Evolutionary conservation across 2,113 vertebrate species (phyloP).

Genomic region (Himantopus leucocephalus): DNA sequence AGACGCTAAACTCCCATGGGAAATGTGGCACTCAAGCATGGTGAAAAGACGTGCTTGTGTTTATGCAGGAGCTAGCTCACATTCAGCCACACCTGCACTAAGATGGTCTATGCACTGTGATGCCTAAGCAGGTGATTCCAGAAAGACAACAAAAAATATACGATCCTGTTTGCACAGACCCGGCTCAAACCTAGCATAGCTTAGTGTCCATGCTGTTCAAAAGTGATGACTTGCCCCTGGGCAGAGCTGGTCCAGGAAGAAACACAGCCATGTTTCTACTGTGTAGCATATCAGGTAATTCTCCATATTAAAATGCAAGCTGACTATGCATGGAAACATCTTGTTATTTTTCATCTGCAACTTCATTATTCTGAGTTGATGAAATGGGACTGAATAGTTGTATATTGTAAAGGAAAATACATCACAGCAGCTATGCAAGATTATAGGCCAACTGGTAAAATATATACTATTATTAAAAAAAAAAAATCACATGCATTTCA

Average conservation of each 20-base stretch:
- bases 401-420: background rate
- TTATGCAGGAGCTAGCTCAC: background rate
- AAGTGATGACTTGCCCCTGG: background rate
- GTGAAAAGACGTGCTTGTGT: background rate
- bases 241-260: background rate
- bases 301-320: background rate
- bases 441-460: background rate
- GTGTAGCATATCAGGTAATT: background rate
- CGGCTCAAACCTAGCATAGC: background rate
- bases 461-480: background rate
- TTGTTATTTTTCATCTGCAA: background rate
- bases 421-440: background rate
- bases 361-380: background rate
- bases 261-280: background rate
- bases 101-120: rapidly evolving
- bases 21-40: background rate
- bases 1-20: background rate
- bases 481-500: background rate
- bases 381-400: background rate
- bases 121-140: background rate
- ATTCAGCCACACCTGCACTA: background rate
- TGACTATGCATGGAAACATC: background rate
- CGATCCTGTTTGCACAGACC: background rate
- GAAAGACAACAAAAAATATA: background rate
- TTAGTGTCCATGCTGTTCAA: background rate